Evolutionary conservation across 2,888 invertebrate genomes (phyloP).

Genomic region (Nipponacmea schrenckii): DNA sequence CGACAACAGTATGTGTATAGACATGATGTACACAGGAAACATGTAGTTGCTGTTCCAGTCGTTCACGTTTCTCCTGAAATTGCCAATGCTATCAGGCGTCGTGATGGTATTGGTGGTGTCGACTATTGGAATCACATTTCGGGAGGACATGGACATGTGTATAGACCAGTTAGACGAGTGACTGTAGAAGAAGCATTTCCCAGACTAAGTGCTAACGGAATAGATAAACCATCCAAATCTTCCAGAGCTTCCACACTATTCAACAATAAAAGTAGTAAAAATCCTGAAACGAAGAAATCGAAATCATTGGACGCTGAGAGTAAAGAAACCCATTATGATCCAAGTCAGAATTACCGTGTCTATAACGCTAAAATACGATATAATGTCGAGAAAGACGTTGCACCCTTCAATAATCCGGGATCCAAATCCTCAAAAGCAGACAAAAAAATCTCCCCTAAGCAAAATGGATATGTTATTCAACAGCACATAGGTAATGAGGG

Average conservation of each 20-base stretch:
- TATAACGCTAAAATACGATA: background rate
- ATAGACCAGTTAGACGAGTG: background rate
- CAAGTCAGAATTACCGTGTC: background rate
- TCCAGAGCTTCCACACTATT: background rate
- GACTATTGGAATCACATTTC: constrained; percentile 13
- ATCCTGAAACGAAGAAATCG: background rate
- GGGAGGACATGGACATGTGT: background rate
- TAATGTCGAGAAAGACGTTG: background rate
- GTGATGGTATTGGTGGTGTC: constrained; percentile 11
- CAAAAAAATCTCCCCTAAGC: background rate
- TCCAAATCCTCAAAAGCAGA: background rate
- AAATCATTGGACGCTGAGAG: background rate
- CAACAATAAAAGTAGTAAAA: background rate
- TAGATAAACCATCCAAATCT: background rate
- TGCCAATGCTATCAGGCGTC: constrained; percentile 17
- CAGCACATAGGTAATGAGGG: background rate
- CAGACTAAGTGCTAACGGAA: background rate
- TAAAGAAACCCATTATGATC: background rate
- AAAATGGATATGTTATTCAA: background rate
- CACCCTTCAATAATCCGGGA: background rate
- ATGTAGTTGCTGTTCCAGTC: background rate
- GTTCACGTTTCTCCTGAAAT: constrained; percentile 15
- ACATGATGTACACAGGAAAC: background rate
- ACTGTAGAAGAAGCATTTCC: constrained; percentile 1
- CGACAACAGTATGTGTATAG: background rate